Conservation (phyloP, 2,113 vertebrate genomes). For the Tiliqua scincoides region DNA sequence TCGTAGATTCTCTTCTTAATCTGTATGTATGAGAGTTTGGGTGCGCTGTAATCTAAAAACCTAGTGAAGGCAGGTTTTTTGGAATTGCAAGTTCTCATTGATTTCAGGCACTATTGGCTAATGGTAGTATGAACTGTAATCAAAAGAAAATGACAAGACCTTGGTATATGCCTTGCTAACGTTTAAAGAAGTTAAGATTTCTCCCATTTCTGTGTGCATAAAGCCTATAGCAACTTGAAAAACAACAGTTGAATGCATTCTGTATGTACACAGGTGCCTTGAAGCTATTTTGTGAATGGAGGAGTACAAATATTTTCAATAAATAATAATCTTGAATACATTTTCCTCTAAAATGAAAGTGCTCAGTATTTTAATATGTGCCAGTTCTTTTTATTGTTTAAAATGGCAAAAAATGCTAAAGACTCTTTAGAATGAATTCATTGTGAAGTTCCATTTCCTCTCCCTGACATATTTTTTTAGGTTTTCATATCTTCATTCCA, state of each 20-base stretch:
- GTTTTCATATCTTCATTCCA: neutral
- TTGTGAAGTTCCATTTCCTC: too few relatives aligned
- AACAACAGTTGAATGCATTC: too few relatives aligned
- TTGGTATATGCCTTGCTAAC: too few relatives aligned
- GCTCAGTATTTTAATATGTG: too few relatives aligned
- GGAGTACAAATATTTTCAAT: too few relatives aligned
- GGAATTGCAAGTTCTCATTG: neutral
- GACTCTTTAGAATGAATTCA: neutral
- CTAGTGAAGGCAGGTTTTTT: neutral
- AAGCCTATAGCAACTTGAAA: neutral
- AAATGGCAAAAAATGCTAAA: neutral
- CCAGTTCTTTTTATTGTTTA: neutral
- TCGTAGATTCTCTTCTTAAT: neutral
- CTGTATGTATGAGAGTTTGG: neutral
- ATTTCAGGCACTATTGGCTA: neutral
- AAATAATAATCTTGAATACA: too few relatives aligned
- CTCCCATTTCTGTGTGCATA: neutral
- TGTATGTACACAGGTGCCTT: too few relatives aligned
- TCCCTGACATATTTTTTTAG: neutral
- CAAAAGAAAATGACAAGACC: neutral
- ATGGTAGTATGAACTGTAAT: neutral
- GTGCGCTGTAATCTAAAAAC: neutral
- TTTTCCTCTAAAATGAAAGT: too few relatives aligned
- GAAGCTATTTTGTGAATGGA: too few relatives aligned
- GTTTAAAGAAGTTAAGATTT: too few relatives aligned